Percentiles rank a stretch among this genome's conserved stretches.
Conservation (phyloP, 2,888 invertebrate species). For the Crepidodera aurea region DNA sequence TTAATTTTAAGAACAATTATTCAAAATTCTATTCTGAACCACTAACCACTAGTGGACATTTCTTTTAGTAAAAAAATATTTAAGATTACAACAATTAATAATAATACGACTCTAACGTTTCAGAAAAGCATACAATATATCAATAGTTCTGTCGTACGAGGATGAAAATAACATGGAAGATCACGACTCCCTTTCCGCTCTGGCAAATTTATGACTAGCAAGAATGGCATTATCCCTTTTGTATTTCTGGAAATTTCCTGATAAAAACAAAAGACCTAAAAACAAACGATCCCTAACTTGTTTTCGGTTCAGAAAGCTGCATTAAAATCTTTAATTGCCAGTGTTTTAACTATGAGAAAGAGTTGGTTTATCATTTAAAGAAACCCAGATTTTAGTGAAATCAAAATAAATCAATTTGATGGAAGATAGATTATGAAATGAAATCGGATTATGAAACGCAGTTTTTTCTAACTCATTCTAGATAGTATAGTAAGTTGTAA, state of each 20-base stretch:
- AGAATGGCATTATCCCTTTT: constrained; percentile 47
- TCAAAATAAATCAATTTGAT: too few species aligned
- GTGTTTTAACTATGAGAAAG: constrained; percentile 42
- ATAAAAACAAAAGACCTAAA: constrained; percentile 43
- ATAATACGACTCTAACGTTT: not conserved
- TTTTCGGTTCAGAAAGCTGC: constrained; percentile 35
- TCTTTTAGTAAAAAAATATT: too few species aligned
- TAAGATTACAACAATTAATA: not conserved
- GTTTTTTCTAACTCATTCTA: too few species aligned
- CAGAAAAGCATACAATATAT: constrained; percentile 22
- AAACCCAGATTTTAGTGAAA: constrained; percentile 24
- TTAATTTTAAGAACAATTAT: too few species aligned
- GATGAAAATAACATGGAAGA: constrained; percentile 46
- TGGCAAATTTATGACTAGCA: constrained; percentile 47
- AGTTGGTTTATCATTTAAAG: constrained; percentile 34
- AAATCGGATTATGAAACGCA: too few species aligned
- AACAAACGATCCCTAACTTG: constrained; percentile 41
- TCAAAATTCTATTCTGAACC: too few species aligned
- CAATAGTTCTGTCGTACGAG: constrained; percentile 18
- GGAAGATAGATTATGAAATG: too few species aligned
- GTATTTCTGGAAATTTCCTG: constrained; percentile 32
- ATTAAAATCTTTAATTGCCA: constrained; percentile 47
- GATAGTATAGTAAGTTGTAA: too few species aligned
- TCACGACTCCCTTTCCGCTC: constrained; percentile 47
- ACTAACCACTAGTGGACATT: too few species aligned